Evolutionary conservation across 2,113 vertebrate species (phyloP), one percentile per base, ranked within the genome.

Genomic region (Xiphorhynchus elegans): DNA sequence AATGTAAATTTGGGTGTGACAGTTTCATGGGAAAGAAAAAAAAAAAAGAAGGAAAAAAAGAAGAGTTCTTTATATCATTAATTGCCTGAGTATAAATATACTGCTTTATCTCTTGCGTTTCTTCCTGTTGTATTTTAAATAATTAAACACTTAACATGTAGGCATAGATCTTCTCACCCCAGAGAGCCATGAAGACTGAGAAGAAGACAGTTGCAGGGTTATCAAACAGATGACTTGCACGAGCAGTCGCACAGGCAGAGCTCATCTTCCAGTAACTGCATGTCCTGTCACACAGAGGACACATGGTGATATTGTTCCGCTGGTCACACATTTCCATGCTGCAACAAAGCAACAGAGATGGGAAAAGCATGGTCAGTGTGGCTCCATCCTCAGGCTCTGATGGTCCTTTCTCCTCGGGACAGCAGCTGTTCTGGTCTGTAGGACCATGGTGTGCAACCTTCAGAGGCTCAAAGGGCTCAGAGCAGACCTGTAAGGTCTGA

Each of bases 311-410:
- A 86, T 99, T 99, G 96, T 98, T 98, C 16, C 98, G 97, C 82
- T 98, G 96, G 95, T 99, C 99, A 60, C 99, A 99, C 97, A 99
- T 99, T 97, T 99, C 99, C 99, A 99, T 99, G 62, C 99, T 99
- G 97, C 47, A 92, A 93, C 37, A 50, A 42, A 87, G 47, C 17
- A 91, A 89, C 23, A 11, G 67, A 82, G 3, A 78, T 2, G 39
- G 55, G 62, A 44, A 69, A 68, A 52, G 6, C 44, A 74, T 0
- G 0, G 69, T 94, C 26, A 94, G 69, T 40, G 40, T 1, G 18
- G 68, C 33, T 76, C 21, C 40, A 42, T 4, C 47, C 76, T 69
- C 1, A 4, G 29, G 31, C 10, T 60, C 20, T 2, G 2, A 9
- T 24, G 28, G 17, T 29, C 12, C 78, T 50, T 73, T 29, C 23